Base-by-base conservation (phyloP, 2,888 invertebrate species). In the Phyllotreta cruciferae region DNA sequence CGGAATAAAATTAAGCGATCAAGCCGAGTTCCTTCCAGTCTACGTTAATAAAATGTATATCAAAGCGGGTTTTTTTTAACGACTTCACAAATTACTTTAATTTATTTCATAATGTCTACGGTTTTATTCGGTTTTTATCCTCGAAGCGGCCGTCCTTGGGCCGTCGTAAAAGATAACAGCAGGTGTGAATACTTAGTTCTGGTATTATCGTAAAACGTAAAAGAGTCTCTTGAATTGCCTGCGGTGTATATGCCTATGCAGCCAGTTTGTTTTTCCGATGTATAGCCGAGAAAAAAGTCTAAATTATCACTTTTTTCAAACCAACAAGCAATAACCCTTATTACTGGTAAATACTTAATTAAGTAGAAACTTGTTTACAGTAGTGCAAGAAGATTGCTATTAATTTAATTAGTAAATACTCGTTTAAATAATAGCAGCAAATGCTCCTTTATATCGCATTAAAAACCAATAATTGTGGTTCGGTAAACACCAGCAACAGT, bases 91-190 rank as follows among this genome's bases (percentile, higher is more conserved):
- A 49, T 9, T 49, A 35, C 49, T 49, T 52, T 52, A 52, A 52
- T 37, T 52, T 52, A 52, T 52, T 52, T 52, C 38, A 7, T 52
- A 52, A 52, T 36, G 36, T 52, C 6, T 37, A 10, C 37, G 38
- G 36, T 50, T 50, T 50, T 24, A 35, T 55, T 55, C 13, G 11
- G 6, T 34, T 36, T 56, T 42, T 55, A 34, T 45, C 10, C 38
- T 44, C 37, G 36, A 45, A 44, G 56, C 45, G 8, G 45, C 36
- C 44, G 56, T 45, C 56, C 56, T 56, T 56, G 35, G 35, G 36
- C 10, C 34, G 47, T 45, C 37, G 5, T 45, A 36, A 44, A 56
- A 56, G 56, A 56, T 36, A 56, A 45, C 44, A 56, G 56, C 56
- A 37, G 56, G 56, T 45, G 45, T 56, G 35, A 56, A 56, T 39